Conservation (phyloP, 2,113 vertebrate genomes). For the Orthonyx spaldingii region DNA sequence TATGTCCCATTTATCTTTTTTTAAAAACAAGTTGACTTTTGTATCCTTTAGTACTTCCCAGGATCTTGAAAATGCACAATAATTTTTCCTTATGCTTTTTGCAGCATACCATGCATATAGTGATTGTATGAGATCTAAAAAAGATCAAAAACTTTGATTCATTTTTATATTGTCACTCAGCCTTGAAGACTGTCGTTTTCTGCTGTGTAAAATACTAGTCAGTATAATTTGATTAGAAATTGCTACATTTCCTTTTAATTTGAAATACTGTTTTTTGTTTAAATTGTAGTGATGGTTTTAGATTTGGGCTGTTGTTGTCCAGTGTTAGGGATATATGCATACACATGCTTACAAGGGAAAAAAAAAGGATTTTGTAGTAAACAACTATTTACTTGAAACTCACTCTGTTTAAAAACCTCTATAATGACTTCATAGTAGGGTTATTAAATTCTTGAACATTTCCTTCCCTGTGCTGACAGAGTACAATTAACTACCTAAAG, state of each 20-base stretch:
- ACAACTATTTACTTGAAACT: background rate
- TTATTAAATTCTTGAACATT: background rate
- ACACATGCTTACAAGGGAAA: background rate
- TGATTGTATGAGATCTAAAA: background rate
- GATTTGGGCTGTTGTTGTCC: background rate
- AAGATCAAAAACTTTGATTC: background rate
- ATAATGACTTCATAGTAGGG: background rate
- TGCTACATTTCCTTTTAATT: background rate
- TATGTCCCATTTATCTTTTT: background rate
- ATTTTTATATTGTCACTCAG: background rate
- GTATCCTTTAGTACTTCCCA: background rate
- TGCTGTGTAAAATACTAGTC: background rate
- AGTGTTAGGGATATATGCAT: background rate
- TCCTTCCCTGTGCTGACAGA: background rate
- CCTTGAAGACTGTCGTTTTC: background rate
- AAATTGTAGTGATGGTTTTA: background rate
- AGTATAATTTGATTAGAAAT: background rate
- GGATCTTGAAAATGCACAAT: background rate
- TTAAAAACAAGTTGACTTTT: constrained; percentile 8
- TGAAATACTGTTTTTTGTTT: background rate
- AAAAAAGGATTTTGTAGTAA: background rate
- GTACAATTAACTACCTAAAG: background rate
- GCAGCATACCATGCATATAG: background rate
- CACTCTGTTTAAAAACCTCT: background rate
- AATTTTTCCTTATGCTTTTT: background rate